phyloP scores from a whole-genome alignment of 2,113 vertebrate species.

The Lycaon pictus region DNA sequence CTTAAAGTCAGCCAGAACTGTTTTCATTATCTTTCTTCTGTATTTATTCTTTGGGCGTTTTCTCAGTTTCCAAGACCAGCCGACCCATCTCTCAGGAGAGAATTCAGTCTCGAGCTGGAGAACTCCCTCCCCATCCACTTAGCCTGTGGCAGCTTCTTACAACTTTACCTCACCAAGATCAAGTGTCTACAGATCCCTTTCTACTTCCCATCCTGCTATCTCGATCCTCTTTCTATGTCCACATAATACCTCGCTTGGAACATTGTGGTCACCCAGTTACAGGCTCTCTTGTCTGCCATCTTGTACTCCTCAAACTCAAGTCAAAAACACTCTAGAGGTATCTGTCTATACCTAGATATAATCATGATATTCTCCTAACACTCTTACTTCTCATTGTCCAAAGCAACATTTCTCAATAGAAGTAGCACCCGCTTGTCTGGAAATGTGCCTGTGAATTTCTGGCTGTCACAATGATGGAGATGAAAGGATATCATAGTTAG shows the following conservation, averaged over 20 bases:
- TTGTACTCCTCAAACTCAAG: not conserved
- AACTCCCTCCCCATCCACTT: not conserved
- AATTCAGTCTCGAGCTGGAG: too few relatives aligned
- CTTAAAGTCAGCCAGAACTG: not conserved
- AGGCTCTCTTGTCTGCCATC: not conserved
- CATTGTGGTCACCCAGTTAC: accelerated
- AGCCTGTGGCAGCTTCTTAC: not conserved
- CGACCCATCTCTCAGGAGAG: too few relatives aligned
- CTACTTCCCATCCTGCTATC: too few relatives aligned
- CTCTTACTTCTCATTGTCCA: not conserved
- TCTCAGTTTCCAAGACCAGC: not conserved
- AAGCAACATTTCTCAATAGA: not conserved
- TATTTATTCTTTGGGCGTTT: not conserved
- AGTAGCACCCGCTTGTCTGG: not conserved
- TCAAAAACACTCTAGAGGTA: not conserved
- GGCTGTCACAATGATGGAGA: not conserved
- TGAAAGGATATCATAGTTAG: not conserved
- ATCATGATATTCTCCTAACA: not conserved
- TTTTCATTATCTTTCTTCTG: not conserved
- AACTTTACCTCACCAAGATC: not conserved
- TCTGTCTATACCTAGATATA: not conserved
- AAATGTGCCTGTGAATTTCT: not conserved
- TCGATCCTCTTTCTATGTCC: not conserved
- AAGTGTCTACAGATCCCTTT: not conserved
- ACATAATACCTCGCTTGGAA: not conserved